A percentile compares a stretch with the other conserved stretches of the same genome.
These are phyloP conservation scores for Smithornis capensis DNA, from an alignment of 2,113 vertebrate genomes.

Conservation along the genomic window DNA sequence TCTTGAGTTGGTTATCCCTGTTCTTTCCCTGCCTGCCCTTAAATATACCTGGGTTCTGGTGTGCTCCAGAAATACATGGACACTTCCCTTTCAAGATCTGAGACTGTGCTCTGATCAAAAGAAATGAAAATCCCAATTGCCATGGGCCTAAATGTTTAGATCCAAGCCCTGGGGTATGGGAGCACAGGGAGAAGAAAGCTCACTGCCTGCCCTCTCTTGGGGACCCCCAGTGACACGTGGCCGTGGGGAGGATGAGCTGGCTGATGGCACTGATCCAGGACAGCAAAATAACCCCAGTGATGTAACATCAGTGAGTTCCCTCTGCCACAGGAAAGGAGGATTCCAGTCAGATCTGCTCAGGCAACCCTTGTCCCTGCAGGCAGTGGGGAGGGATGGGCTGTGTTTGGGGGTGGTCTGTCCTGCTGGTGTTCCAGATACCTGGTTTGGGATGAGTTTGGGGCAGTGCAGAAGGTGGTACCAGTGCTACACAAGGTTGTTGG, in stretches of 20 bases:
- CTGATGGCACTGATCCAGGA: not conserved
- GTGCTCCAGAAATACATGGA: not conserved
- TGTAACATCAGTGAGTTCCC: not conserved
- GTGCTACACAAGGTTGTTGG: not conserved
- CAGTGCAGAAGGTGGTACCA: not conserved
- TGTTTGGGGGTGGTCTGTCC: not conserved
- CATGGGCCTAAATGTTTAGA: not conserved
- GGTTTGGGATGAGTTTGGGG: not conserved
- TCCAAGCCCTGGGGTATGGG: not conserved
- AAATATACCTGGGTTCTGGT: not conserved
- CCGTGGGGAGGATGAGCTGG: not conserved
- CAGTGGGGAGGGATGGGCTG: not conserved
- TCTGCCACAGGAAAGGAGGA: not conserved
- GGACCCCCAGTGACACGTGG: not conserved
- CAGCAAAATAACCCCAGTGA: not conserved
- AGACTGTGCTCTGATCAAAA: not conserved
- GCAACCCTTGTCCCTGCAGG: not conserved
- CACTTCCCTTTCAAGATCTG: not conserved
- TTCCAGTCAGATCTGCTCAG: not conserved
- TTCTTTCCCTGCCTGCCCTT: not conserved
- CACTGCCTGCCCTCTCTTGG: not conserved
- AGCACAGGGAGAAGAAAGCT: not conserved
- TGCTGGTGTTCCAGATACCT: rapidly evolving
- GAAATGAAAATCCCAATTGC: not conserved
- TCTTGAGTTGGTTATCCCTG: not conserved